Conservation (phyloP, 1,140 invertebrate genomes). For the Drosophila nigromelanica region DNA sequence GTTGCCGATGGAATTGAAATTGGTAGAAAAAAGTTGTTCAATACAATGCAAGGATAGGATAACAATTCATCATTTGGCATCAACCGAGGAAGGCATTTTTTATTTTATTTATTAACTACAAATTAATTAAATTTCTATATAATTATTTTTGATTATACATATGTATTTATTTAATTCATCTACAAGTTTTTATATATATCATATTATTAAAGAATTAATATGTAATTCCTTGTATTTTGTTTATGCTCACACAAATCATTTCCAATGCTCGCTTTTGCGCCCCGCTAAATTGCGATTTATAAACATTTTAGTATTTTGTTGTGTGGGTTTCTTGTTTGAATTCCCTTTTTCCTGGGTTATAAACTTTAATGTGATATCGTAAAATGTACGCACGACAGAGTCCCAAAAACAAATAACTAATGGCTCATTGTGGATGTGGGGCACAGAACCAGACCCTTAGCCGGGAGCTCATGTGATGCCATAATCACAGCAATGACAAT, state of each 20-base stretch:
- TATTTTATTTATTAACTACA: no score
- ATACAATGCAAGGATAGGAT: no score
- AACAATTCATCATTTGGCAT: no score
- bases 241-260: slow-evolving; percentile 7
- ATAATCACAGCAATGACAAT: slow-evolving; percentile 67
- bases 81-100: no score
- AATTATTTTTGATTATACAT: no score
- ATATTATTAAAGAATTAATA: no score
- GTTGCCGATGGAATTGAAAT: no score
- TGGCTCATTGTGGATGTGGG: slow-evolving; percentile 27
- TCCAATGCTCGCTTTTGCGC: neutral
- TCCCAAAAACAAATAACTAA: slow-evolving; percentile 30
- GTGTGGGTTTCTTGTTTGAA: slow-evolving; percentile 3
- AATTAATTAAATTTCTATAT: no score
- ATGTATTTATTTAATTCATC: no score
- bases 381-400: slow-evolving; percentile 49
- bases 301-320: slow-evolving; percentile 44
- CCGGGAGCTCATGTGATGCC: slow-evolving; percentile 46
- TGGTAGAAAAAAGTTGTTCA: no score
- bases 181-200: no score
- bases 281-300: slow-evolving; percentile 24
- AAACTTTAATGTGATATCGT: slow-evolving; percentile 68
- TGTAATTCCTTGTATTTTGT: neutral
- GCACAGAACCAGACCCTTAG: neutral
- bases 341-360: slow-evolving; percentile 37